These are phyloP conservation scores for Apteryx mantelli DNA, from an alignment of 2,113 vertebrate species.

Conservation along the genomic window DNA sequence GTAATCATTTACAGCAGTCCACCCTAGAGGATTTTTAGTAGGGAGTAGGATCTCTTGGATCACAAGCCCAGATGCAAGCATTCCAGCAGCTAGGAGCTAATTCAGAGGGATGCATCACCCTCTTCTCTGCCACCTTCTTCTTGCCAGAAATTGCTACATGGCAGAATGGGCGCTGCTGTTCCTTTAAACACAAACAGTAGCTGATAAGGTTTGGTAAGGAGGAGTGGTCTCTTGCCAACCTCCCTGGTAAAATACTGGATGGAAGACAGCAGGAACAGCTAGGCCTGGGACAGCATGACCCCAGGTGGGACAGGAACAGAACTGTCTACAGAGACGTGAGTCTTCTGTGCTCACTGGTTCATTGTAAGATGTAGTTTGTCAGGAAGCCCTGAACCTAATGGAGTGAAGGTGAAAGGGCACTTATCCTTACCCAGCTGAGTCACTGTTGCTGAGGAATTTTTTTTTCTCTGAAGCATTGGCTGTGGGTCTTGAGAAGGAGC, in stretches of 20 bases:
- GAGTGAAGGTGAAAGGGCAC: background rate
- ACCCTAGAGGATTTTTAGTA: background rate
- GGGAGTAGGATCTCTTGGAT: background rate
- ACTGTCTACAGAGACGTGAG: background rate
- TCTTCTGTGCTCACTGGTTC: background rate
- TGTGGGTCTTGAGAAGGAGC: background rate
- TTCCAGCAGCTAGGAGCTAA: background rate
- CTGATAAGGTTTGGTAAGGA: background rate
- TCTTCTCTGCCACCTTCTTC: background rate
- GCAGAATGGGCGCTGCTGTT: background rate
- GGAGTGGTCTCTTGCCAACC: background rate
- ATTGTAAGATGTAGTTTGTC: background rate
- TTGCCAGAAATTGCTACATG: background rate
- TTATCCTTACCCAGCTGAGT: background rate
- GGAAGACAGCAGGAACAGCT: background rate
- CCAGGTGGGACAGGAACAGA: background rate
- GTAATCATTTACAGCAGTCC: background rate
- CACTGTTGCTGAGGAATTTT: background rate
- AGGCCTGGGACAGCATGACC: background rate
- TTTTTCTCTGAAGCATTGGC: background rate
- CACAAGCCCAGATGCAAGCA: background rate
- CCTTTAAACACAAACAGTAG: background rate
- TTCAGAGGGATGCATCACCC: background rate
- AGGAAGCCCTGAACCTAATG: background rate
- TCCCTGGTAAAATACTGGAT: background rate